Evolutionary conservation across 1,140 invertebrate genomes (phyloP).

Genomic region (Thrips palmi): DNA sequence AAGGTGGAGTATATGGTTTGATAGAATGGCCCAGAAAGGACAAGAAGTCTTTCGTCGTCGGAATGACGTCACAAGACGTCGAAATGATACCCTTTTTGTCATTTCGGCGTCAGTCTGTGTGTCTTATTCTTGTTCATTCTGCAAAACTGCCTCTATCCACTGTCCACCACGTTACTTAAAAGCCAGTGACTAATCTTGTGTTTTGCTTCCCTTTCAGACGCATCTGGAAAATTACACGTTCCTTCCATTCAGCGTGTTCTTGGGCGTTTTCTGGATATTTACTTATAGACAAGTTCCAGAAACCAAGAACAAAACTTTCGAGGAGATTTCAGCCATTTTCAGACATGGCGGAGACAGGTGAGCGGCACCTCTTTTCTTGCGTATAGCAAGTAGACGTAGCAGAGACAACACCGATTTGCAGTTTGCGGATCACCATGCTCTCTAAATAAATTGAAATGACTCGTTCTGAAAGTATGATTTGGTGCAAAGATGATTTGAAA

Average conservation of each 20-base stretch:
- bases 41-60: no score
- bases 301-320: conserved; percentile 96
- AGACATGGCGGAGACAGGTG: conserved; percentile 71
- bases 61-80: not conserved
- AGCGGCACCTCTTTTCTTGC: conserved; percentile 20
- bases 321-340: conserved; percentile 88
- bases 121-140: not conserved
- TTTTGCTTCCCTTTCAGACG: conserved; percentile 40
- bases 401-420: not conserved
- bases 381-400: not conserved
- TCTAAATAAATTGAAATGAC: not conserved
- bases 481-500: not conserved
- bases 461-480: not conserved
- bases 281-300: conserved; percentile 96
- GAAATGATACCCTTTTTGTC: not conserved
- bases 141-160: no score
- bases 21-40: not conserved
- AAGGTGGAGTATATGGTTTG: conserved; percentile 37
- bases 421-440: not conserved
- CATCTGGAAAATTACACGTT: conserved; percentile 88
- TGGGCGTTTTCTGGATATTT: conserved; percentile 93
- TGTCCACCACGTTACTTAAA: not conserved
- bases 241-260: conserved; percentile 88
- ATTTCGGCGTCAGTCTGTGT: not conserved
- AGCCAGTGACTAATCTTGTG: not conserved